Evolutionary conservation across 2,888 invertebrate genomes (phyloP), one percentile per base, ranked within the genome.

Genomic region (Leptogaster cylindrica): DNA sequence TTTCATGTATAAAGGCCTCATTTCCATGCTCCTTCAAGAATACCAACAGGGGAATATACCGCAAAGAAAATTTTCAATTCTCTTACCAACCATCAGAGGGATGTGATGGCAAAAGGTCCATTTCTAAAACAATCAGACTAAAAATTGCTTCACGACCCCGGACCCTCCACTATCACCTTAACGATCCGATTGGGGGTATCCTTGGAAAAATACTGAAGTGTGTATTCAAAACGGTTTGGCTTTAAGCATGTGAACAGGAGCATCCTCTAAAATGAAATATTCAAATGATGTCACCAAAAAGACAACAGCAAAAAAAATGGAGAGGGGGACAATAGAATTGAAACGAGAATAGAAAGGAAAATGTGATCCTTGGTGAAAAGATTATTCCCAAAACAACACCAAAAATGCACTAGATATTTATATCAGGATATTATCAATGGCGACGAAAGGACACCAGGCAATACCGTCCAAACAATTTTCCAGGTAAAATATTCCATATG

Each of bases 251-350:
- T 2, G 12, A 12, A 10, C 14, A 25, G 12, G 18, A 58, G 16
- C 23, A 58, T 58, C 58, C 58, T 25, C 27, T 18, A 25, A 58
- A 68, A 68, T 68, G 48, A 65, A 68, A 68, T 68, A 68, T 68
- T 65, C 58, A 68, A 68, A 68, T 68, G 68, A 68, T 65, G 65
- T 55, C 68, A 58, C 65, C 65, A 50, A 68, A 39, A 68, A 39
- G 65, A 58, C 31, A 39, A n/a, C n/a, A n/a, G n/a, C n/a, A n/a
- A n/a, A n/a, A n/a, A n/a, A n/a, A n/a, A n/a, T n/a, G n/a, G n/a
- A n/a, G 58, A 58, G 20, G 41, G 58, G 55, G 33, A 20, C n/a
- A 68, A 39, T 65, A 58, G 23, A 39, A n/a, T n/a, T n/a, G n/a
- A n/a, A n/a, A n/a, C n/a, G n/a, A n/a, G n/a, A n/a, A n/a, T n/a